phyloP scores from a whole-genome alignment of 35 echinoderm and acorn worm species.

The Lytechinus pictus region DNA sequence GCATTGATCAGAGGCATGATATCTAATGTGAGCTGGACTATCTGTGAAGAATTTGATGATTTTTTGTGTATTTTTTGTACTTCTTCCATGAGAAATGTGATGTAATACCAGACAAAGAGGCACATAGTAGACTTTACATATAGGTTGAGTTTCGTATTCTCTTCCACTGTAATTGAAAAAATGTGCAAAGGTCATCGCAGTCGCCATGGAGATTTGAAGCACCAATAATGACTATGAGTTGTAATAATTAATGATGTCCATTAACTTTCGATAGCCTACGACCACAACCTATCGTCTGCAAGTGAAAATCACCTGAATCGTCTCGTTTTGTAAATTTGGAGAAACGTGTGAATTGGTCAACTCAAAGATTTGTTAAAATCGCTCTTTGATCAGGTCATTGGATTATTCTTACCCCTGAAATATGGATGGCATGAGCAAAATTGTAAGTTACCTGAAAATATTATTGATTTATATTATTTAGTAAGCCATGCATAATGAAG shows the following conservation, averaged over 20 bases:
- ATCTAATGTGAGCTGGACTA: not conserved
- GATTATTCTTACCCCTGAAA: not conserved
- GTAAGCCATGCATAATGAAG: not conserved
- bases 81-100: not conserved
- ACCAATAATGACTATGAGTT: not conserved
- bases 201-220: not conserved
- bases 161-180: not conserved
- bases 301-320: not conserved
- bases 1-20: not conserved
- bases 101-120: not conserved
- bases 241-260: not conserved
- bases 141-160: not conserved
- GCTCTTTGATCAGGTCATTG: not conserved
- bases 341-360: not conserved
- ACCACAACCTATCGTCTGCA: not conserved
- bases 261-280: not conserved
- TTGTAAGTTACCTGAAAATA: not conserved
- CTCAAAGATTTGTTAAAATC: not conserved
- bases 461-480: not conserved
- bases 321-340: not conserved
- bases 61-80: not conserved
- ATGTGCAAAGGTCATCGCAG: not conserved
- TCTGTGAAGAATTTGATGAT: not conserved
- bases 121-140: not conserved
- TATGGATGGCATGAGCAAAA: constrained; percentile 3